A percentile compares a stretch with the other conserved stretches of the same genome.
Evolutionary conservation across 2,888 invertebrate genomes (phyloP).

Genomic region (Disparrhopalites patrizii): DNA sequence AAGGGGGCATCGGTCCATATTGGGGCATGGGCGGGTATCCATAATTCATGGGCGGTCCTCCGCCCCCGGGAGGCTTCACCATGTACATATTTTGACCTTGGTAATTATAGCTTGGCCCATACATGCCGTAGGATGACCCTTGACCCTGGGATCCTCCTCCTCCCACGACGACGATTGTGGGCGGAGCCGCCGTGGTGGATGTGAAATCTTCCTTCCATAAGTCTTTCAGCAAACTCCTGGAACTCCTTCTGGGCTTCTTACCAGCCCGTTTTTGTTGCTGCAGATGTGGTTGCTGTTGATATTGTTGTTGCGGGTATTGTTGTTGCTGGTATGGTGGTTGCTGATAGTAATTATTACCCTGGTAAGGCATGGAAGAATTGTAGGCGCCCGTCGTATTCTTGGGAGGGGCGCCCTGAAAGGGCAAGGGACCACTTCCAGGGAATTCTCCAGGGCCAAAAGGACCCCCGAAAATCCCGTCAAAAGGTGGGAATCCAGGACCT

Average conservation of each 20-base stretch:
- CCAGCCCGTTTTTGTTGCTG: not conserved
- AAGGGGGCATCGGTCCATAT: not conserved
- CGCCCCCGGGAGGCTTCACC: not conserved
- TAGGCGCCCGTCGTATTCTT: not conserved
- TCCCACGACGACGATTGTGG: not conserved
- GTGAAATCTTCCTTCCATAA: not conserved
- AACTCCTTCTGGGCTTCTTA: not conserved
- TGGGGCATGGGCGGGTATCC: not conserved
- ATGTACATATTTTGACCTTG: conserved; percentile 1
- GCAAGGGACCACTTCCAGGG: conserved; percentile 36
- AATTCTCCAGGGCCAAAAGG: conserved; percentile 43
- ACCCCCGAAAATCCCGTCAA: conserved; percentile 34
- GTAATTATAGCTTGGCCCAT: conserved; percentile 8
- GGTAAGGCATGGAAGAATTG: not conserved
- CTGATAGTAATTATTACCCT: not conserved
- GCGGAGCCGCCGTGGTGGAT: not conserved
- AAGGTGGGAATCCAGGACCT: conserved; percentile 43
- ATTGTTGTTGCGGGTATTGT: not conserved
- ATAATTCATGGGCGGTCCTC: not conserved
- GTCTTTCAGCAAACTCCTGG: conserved; percentile 5
- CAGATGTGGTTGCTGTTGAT: not conserved
- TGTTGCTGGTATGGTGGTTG: not conserved
- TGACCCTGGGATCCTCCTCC: not conserved
- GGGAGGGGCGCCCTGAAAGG: conserved; percentile 22
- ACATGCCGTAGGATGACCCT: not conserved